phyloP scores from a whole-genome alignment of 2,888 invertebrate genomes.

The Anthophora plumipes region DNA sequence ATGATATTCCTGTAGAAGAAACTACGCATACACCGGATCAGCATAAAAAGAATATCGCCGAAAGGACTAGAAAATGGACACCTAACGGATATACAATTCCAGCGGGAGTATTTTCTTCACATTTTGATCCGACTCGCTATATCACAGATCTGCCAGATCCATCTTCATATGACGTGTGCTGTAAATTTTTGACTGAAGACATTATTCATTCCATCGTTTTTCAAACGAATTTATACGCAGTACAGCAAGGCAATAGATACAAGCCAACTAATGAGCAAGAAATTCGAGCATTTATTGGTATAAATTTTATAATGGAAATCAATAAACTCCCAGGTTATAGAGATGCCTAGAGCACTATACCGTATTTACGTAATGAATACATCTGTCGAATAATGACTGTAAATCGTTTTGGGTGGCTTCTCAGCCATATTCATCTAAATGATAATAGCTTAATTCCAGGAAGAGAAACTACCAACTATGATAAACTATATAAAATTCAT shows the following conservation, averaged over 20 bases:
- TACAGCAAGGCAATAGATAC: slow-evolving; percentile 29
- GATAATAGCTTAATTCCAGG: slow-evolving; percentile 63
- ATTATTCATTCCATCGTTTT: slow-evolving; percentile 31
- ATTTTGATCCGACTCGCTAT: slow-evolving; percentile 49
- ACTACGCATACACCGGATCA: slow-evolving; percentile 5
- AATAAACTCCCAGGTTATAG: slow-evolving; percentile 50
- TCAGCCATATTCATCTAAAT: slow-evolving; percentile 61
- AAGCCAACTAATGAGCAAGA: no score
- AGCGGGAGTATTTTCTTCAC: slow-evolving; percentile 38
- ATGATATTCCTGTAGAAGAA: slow-evolving; percentile 19
- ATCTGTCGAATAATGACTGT: slow-evolving; percentile 37
- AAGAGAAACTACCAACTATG: slow-evolving; percentile 59
- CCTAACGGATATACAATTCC: slow-evolving; percentile 25
- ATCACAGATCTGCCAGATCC: slow-evolving; percentile 43
- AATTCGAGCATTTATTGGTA: slow-evolving; percentile 32
- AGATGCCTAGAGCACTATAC: slow-evolving; percentile 8
- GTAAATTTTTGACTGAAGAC: slow-evolving; percentile 21
- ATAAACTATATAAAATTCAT: slow-evolving; percentile 70
- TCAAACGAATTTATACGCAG: slow-evolving; percentile 39
- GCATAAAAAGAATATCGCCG: slow-evolving; percentile 1
- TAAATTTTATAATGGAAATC: slow-evolving; percentile 45
- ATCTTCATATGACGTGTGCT: slow-evolving; percentile 44
- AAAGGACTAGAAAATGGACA: slow-evolving; percentile 26
- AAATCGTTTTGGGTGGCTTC: slow-evolving; percentile 45
- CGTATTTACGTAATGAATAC: slow-evolving; percentile 16